Conservation (phyloP, 2,113 vertebrate genomes). For the Geothlypis trichas region DNA sequence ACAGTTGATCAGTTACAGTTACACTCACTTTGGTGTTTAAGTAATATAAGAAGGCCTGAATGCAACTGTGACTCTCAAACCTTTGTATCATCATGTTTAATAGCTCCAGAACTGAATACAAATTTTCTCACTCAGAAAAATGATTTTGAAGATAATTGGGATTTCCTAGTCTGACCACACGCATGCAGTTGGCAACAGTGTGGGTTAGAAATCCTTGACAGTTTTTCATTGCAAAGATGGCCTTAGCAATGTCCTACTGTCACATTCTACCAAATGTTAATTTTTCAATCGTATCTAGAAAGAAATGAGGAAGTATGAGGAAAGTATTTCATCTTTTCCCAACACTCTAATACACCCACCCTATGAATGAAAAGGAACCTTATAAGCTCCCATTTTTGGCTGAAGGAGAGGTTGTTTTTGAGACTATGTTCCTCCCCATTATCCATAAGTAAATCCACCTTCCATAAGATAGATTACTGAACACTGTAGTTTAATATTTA, state of each 20-base stretch:
- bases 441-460: not conserved
- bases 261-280: not conserved
- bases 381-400: not conserved
- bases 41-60: not conserved
- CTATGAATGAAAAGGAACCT: not conserved
- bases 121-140: not conserved
- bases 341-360: not conserved
- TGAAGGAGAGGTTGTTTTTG: not conserved
- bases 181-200: not conserved
- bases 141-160: not conserved
- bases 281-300: not conserved
- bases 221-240: not conserved
- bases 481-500: not conserved
- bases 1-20: not conserved
- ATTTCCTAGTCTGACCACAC: not conserved
- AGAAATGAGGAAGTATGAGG: not conserved
- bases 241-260: fast-evolving
- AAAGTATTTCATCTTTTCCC: not conserved
- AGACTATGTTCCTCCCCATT: not conserved
- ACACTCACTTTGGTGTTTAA: not conserved
- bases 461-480: not conserved
- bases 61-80: not conserved
- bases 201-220: not conserved
- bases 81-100: not conserved
- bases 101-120: not conserved